Conservation (phyloP, 2,888 invertebrate genomes). For the Volucella inanis region DNA sequence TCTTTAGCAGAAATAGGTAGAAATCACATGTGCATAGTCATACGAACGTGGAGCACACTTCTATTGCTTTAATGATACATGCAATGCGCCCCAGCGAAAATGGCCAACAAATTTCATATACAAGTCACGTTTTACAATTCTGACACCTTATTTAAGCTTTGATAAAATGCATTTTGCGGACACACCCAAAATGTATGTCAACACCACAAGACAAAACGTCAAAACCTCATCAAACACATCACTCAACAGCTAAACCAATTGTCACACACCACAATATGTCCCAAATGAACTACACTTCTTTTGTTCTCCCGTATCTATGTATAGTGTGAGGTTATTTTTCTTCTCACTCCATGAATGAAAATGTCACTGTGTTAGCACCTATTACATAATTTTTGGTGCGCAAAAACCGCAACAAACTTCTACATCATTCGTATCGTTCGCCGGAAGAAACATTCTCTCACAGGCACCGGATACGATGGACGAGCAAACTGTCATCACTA, state of each 20-base stretch:
- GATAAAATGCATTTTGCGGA: too few relatives aligned
- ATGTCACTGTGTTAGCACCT: conserved; percentile 46
- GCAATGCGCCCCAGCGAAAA: too few relatives aligned
- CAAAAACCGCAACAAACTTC: conserved; percentile 30
- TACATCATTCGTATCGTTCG: conserved; percentile 14
- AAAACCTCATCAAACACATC: neutral
- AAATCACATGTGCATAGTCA: too few relatives aligned
- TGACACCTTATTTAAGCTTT: too few relatives aligned
- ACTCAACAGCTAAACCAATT: neutral
- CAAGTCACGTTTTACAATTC: too few relatives aligned
- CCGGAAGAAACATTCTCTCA: conserved; percentile 48
- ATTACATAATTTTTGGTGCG: conserved; percentile 39
- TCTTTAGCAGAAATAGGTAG: too few relatives aligned
- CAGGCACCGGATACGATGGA: conserved; percentile 50
- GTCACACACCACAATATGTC: conserved; percentile 17
- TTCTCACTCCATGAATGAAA: conserved; percentile 5
- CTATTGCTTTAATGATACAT: too few relatives aligned
- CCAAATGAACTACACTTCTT: conserved; percentile 13
- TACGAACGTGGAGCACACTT: too few relatives aligned
- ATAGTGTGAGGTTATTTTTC: neutral
- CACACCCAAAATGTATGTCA: neutral
- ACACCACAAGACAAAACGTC: neutral
- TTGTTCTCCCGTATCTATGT: neutral
- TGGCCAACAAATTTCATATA: too few relatives aligned
- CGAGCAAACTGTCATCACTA: conserved; percentile 25